Evolutionary conservation across 2,888 invertebrate species (phyloP).

Genomic region (Hydriomena furcata): DNA sequence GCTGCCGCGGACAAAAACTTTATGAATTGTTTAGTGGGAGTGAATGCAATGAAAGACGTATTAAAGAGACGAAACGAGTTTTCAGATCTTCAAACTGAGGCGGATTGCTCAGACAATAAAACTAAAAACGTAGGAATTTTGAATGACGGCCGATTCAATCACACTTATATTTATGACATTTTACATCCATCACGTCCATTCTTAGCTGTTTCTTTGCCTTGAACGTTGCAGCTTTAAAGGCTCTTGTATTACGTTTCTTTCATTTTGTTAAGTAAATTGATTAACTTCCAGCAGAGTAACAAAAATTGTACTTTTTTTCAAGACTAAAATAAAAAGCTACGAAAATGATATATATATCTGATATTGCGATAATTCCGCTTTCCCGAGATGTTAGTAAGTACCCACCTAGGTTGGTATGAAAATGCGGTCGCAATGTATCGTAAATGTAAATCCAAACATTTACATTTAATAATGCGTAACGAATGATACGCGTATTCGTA

Average conservation of each 20-base stretch:
- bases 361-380: not conserved
- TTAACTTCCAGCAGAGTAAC: too few species aligned
- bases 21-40: not conserved
- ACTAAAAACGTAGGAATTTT: too few species aligned
- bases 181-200: too few species aligned
- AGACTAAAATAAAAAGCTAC: not conserved
- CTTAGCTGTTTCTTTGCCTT: too few species aligned
- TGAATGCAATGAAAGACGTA: not conserved
- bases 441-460: conserved; percentile 17
- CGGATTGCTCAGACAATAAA: not conserved
- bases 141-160: too few species aligned
- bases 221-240: too few species aligned
- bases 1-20: conserved; percentile 1
- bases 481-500: conserved; percentile 7
- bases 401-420: conserved; percentile 1
- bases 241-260: too few species aligned
- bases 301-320: not conserved
- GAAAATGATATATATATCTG: too few species aligned
- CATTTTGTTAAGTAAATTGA: too few species aligned
- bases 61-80: not conserved
- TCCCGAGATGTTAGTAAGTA: not conserved
- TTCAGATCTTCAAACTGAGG: not conserved
- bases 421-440: conserved; percentile 15
- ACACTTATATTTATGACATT: too few species aligned
- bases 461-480: conserved; percentile 14